phyloP scores from a whole-genome alignment of 1,140 invertebrate species.

The Ips typographus region DNA sequence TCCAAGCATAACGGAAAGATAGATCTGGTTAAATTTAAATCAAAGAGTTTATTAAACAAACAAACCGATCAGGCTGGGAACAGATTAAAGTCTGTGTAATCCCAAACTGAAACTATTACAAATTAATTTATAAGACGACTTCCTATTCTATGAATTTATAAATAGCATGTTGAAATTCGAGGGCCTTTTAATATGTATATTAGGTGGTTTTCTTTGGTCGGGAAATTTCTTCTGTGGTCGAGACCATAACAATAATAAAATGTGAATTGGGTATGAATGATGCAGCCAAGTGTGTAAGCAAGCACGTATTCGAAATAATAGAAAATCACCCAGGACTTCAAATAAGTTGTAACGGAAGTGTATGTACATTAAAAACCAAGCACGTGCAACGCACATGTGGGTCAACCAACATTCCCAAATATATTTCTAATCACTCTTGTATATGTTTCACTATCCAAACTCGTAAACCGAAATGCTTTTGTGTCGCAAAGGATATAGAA shows the following conservation, averaged over 20 bases:
- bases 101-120: too few relatives aligned
- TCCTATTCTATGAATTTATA: too few relatives aligned
- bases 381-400: constrained; percentile 11
- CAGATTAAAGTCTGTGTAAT: too few relatives aligned
- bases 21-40: too few relatives aligned
- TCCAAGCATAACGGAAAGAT: too few relatives aligned
- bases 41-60: too few relatives aligned
- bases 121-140: too few relatives aligned
- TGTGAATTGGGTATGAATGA: too few relatives aligned
- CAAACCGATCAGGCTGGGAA: too few relatives aligned
- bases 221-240: not conserved
- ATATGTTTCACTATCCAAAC: not conserved
- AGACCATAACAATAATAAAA: not conserved
- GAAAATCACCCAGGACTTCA: not conserved
- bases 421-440: not conserved
- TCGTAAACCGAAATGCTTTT: not conserved
- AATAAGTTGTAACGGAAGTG: not conserved
- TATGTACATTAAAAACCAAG: not conserved
- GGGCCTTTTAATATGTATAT: not conserved
- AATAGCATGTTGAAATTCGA: not conserved
- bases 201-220: not conserved
- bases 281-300: not conserved
- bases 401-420: constrained; percentile 5
- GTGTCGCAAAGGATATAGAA: not conserved
- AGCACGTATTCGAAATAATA: not conserved